Conservation (phyloP, 2,888 invertebrate species). For the Tortricodes alternella region DNA sequence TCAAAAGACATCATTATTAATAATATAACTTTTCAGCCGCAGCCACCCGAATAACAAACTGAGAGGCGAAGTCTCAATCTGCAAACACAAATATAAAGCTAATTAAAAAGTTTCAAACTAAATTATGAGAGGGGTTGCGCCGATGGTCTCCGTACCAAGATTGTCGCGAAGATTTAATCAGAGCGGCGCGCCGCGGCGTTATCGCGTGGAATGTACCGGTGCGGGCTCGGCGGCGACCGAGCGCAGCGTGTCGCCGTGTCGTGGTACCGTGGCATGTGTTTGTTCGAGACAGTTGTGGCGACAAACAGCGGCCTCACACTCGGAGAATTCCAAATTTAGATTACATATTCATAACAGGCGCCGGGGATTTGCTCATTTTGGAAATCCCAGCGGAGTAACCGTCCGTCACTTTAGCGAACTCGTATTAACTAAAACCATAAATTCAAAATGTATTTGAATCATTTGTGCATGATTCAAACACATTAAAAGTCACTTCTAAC, state of each 20-base stretch:
- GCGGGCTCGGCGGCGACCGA: constrained; percentile 37
- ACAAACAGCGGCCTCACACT: constrained; percentile 78
- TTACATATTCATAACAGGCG: constrained; percentile 81
- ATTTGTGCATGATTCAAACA: not conserved
- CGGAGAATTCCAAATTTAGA: constrained; percentile 78
- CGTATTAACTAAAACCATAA: not conserved
- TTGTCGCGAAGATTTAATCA: constrained; percentile 76
- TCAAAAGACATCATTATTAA: constrained; percentile 58
- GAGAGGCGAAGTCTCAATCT: constrained; percentile 78
- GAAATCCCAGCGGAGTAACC: constrained; percentile 64
- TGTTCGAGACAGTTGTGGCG: constrained; percentile 66
- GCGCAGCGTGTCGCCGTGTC: constrained; percentile 44
- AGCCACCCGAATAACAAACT: constrained; percentile 73
- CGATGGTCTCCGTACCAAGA: constrained; percentile 76
- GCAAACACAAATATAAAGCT: constrained; percentile 83
- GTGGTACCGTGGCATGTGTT: constrained; percentile 70
- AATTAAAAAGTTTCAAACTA: constrained; percentile 83
- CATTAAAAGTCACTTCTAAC: not conserved
- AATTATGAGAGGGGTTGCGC: constrained; percentile 81
- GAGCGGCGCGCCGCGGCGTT: constrained; percentile 66
- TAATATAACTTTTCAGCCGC: constrained; percentile 75
- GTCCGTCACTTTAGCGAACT: constrained; percentile 46
- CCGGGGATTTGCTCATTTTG: constrained; percentile 68
- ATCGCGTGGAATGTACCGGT: constrained; percentile 60
- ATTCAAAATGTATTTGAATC: not conserved